Percentiles rank a stretch among this genome's conserved stretches.
Conservation (phyloP, 2,797 vertebrate genomes). For the Cacajao melanocephalus region DNA sequence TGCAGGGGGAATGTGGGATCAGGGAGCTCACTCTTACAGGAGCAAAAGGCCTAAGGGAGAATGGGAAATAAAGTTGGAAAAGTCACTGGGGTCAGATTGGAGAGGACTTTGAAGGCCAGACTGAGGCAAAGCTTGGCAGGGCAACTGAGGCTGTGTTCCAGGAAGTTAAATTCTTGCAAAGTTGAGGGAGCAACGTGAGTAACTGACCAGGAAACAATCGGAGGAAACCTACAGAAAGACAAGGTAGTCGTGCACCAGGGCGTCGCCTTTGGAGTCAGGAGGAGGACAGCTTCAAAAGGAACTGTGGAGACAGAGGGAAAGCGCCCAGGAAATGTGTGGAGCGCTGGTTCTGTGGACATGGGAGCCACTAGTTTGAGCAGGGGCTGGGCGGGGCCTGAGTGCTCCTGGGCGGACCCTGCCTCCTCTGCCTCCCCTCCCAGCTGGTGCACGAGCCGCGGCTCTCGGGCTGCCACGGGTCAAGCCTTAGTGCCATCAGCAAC, state of each 20-base stretch:
- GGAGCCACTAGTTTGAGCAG: accelerated
- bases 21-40: accelerated
- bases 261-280: background rate
- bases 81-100: accelerated
- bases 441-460: accelerated
- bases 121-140: background rate
- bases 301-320: background rate
- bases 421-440: accelerated
- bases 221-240: no score
- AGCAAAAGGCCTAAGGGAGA: background rate
- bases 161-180: background rate
- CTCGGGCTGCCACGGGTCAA: accelerated
- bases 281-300: accelerated
- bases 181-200: background rate
- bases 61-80: background rate
- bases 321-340: background rate
- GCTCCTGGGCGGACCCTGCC: accelerated
- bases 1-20: accelerated
- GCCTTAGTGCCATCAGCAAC: background rate
- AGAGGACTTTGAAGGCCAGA: no score
- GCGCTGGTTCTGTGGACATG: accelerated
- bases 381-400: background rate
- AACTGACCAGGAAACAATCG: no score
- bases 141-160: background rate
- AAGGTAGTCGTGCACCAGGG: accelerated